Percentiles rank a stretch among this genome's conserved stretches.
Conservation (phyloP, 1,140 invertebrate genomes). For the Octopus sinensis region DNA sequence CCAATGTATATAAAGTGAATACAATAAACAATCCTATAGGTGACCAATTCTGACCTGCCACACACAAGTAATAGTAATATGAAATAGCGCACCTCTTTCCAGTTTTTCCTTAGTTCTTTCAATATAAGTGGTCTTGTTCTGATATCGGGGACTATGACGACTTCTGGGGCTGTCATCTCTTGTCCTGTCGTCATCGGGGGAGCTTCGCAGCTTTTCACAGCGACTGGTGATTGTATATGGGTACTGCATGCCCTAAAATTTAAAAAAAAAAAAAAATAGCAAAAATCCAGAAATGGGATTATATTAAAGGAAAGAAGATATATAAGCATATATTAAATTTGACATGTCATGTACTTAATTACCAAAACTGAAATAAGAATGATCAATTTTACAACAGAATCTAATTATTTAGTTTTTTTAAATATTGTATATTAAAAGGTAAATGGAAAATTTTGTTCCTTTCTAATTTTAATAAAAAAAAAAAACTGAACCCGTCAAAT, state of each 20-base stretch:
- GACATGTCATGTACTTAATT: too few species aligned
- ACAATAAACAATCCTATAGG: conserved; percentile 12
- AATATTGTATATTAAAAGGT: too few species aligned
- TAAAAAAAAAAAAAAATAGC: conserved; percentile 5
- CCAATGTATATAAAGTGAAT: conserved; percentile 13
- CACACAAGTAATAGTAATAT: neutral
- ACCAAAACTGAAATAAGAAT: too few species aligned
- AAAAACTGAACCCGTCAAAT: too few species aligned
- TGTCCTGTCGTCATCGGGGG: conserved; percentile 66
- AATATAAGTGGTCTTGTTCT: conserved; percentile 76
- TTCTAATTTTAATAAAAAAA: too few species aligned
- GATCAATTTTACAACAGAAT: too few species aligned
- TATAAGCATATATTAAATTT: too few species aligned
- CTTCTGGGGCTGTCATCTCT: conserved; percentile 63
- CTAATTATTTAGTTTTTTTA: too few species aligned
- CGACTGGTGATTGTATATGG: conserved; percentile 62
- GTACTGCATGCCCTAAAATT: conserved; percentile 43
- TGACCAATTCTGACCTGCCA: conserved; percentile 1
- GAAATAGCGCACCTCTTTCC: conserved; percentile 64
- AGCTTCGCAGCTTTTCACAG: conserved; percentile 67
- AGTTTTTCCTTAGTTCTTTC: conserved; percentile 75
- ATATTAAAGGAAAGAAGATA: too few species aligned
- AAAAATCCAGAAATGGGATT: too few species aligned
- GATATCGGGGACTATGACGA: conserved; percentile 65
- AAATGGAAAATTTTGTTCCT: too few species aligned